These are phyloP conservation scores for Urophycis tenuis DNA, from an alignment of 2,797 vertebrate species.

Conservation along the genomic window DNA sequence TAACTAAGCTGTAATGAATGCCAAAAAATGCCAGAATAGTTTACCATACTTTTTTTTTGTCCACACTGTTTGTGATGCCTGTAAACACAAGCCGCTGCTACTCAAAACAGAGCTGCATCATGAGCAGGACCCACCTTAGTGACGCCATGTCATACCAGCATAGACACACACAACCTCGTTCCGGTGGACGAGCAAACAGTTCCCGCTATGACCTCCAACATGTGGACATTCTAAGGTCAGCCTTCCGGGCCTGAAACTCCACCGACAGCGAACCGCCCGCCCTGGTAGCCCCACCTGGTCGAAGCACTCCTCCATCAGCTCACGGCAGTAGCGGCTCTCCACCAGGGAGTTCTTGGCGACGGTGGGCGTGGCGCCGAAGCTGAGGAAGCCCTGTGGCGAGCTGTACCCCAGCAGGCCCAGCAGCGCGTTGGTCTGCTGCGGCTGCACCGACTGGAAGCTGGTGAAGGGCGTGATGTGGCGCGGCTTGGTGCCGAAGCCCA, in stretches of 20 bases:
- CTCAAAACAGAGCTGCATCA: background rate
- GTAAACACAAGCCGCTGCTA: background rate
- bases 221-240: background rate
- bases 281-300: conserved; percentile 77
- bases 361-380: conserved; percentile 81
- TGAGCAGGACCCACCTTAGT: background rate
- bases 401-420: conserved; percentile 90
- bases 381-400: conserved; percentile 87
- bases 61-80: background rate
- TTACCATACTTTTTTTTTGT: no score
- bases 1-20: background rate
- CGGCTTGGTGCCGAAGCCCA: conserved; percentile 92
- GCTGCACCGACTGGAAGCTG: conserved; percentile 93
- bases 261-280: no score
- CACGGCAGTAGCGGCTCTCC: conserved; percentile 94
- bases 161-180: no score
- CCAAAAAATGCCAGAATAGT: background rate
- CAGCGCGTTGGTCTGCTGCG: conserved; percentile 91
- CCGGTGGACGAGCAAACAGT: no score
- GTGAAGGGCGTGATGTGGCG: conserved; percentile 96
- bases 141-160: background rate
- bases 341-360: conserved; percentile 87
- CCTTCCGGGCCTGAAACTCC: no score
- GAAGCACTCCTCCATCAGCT: conserved; percentile 96
- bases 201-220: background rate